Evolutionary conservation across 2,888 invertebrate species (phyloP), one percentile per base, ranked within the genome.

Genomic region (Cynaeus angustus): DNA sequence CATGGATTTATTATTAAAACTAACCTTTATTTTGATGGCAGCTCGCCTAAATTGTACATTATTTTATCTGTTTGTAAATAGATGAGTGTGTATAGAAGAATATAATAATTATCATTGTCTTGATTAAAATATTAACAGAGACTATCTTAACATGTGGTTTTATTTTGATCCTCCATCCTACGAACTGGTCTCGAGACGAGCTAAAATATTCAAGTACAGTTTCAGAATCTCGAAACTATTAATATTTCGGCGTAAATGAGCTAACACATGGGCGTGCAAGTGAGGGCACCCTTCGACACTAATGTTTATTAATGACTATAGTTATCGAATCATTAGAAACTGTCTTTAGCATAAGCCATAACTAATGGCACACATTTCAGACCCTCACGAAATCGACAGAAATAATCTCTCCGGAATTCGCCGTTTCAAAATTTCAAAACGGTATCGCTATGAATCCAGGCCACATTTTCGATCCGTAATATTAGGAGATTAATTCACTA

Each of bases 1-100:
- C 85, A 84, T 80, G 81, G 81, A 83, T 82, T 83, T 79, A 76
- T 77, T 78, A 79, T 79, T 78, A 79, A 33, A 76, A 82, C 79
- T 81, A 80, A 81, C 78, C 77, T 79, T 78, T 79, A 81, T 80
- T 83, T 82, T 80, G 79, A 81, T 80, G 83, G 82, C 80, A 78
- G 66, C 72, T 64, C 77, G 80, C 80, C 81, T 71, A 79, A 79
- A 77, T 82, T 84, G 84, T 84, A 84, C 82, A 84, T 84, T 83
- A 82, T 82, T 83, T 83, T 84, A 83, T 84, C 84, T 84, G 85
- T 85, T 86, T 86, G 86, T 86, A 86, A 81, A 86, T 86, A 86
- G 82, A 77, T 85, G 83, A 84, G 84, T 86, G 84, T 84, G 86
- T 86, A 86, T 86, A 86, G 85, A 83, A 84, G 82, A 81, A 83